Base-by-base conservation (phyloP, 2,888 invertebrate genomes). In the Tetranychus truncatus region DNA sequence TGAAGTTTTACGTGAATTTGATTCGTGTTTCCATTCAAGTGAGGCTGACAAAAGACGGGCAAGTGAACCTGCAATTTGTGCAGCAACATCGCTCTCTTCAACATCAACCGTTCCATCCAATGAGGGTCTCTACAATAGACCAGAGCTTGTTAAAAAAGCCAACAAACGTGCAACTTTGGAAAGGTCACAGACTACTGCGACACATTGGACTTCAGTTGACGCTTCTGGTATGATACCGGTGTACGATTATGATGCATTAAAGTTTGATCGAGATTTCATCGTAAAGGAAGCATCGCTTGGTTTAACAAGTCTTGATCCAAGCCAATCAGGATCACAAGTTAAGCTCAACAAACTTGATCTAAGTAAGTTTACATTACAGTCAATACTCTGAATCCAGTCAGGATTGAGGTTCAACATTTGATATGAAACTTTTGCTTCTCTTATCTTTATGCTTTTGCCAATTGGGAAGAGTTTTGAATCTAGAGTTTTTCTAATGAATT, bases 171-270 rank as follows among this genome's bases (percentile, higher is more conserved):
- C 20, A 20, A 20, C 11, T 6, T 24, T 69, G 69, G 69, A 21
- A 69, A 11, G 11, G 20, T 11, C 21, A 11, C n/a, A 21, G 21
- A 69, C 55, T 2, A 15, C 55, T 15, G 15, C 55, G 6, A 55
- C 55, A 1, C 55, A 55, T 55, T 55, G 55, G 55, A 55, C 55
- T 7, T 55, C 55, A 55, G 15, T 55, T 55, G 55, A 55, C 15
- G 55, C 55, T 55, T 55, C 55, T n/a, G 34, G 34, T 34, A n/a
- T 24, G 11, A 69, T 24, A 24, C n/a, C 74, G 15, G n/a, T 74
- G 34, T 75, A 75, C 67, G 75, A 75, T 34, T 75, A 75, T 71
- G 75, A 75, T 69, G 73, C 75, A 20, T 20, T 75, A 15, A 73
- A 75, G 66, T 73, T 75, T 18, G 73, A 75, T 24, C 66, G 66